These are phyloP conservation scores for Oncorhynchus clarkii DNA, from an alignment of 2,113 vertebrate species.

Conservation along the genomic window DNA sequence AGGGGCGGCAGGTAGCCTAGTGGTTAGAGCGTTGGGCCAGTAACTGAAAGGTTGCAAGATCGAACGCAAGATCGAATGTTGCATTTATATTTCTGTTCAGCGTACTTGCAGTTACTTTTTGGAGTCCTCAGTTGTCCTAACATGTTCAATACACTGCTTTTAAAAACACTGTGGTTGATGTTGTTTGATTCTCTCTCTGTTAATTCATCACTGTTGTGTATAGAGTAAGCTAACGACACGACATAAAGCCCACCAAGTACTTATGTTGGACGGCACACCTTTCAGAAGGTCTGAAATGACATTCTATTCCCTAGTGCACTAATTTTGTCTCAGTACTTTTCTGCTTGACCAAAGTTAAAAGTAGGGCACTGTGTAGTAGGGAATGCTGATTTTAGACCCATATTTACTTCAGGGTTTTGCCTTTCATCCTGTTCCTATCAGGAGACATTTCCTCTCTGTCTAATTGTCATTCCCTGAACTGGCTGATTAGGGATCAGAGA, in stretches of 20 bases:
- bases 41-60: no score
- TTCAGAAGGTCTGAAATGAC: background rate
- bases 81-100: background rate
- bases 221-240: background rate
- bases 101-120: conserved; percentile 36
- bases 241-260: background rate
- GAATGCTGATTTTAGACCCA: background rate
- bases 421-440: conserved; percentile 31
- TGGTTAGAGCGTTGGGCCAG: no score
- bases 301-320: no score
- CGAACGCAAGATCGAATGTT: no score
- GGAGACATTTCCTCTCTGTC: conserved; percentile 51
- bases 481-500: conserved; percentile 76
- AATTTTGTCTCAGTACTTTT: no score
- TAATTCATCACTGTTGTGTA: background rate
- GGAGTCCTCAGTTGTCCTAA: conserved; percentile 16
- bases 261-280: background rate
- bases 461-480: conserved; percentile 74
- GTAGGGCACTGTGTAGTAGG: background rate
- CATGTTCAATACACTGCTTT: background rate
- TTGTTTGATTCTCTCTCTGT: background rate
- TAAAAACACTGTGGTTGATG: background rate
- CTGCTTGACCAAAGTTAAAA: background rate
- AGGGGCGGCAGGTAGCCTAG: no score
- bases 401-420: background rate